A percentile compares a stretch with the other conserved stretches of the same genome.
Evolutionary conservation across 2,797 vertebrate genomes (phyloP).

Genomic region (Hylomyscus alleni): DNA sequence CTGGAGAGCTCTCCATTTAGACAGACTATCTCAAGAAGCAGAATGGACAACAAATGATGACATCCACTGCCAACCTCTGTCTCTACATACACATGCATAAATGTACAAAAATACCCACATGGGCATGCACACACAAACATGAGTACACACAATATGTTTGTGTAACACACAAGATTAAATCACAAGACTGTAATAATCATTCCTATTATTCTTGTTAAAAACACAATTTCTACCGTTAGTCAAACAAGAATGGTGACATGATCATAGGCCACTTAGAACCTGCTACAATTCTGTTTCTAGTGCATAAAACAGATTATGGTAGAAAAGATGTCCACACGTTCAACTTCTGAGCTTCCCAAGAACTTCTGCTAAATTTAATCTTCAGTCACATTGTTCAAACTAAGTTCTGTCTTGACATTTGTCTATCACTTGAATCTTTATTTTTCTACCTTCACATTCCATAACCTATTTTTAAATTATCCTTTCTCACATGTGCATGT

Average conservation of each 20-base stretch:
- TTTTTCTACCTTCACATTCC: neutral
- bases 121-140: neutral
- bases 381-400: neutral
- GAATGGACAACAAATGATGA: neutral
- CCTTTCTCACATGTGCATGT: neutral
- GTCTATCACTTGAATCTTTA: neutral
- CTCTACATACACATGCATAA: neutral
- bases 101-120: neutral
- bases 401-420: conserved; percentile 34
- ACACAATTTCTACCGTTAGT: conserved; percentile 30
- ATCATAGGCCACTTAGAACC: neutral
- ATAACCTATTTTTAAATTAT: neutral
- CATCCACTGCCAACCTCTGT: neutral
- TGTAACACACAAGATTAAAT: neutral
- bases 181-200: neutral
- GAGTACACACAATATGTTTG: neutral
- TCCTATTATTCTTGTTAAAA: conserved; percentile 24
- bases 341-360: conserved; percentile 8
- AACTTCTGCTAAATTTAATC: neutral
- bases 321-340: neutral
- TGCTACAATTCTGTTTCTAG: neutral
- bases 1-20: neutral
- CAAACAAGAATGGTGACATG: neutral
- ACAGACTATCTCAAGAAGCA: neutral
- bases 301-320: conserved; percentile 8